Percentiles rank a stretch among this genome's conserved stretches.
These are phyloP conservation scores for Teinopalpus imperialis DNA, from an alignment of 2,888 invertebrate species.

Conservation along the genomic window DNA sequence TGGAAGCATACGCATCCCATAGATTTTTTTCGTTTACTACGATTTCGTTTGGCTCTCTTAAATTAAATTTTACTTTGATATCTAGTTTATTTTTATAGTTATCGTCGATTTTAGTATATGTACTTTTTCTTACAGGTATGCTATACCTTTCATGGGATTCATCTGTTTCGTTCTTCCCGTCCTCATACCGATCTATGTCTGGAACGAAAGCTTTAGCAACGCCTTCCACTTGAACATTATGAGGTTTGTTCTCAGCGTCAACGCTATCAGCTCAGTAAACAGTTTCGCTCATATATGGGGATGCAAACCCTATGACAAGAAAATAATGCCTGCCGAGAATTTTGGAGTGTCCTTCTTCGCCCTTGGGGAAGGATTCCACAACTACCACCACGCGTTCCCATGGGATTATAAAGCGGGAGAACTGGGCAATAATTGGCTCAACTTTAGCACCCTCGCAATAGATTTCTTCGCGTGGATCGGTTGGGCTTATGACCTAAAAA, in stretches of 20 bases:
- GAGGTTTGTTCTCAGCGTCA: conserved; percentile 80
- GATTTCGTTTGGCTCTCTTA: too few species aligned
- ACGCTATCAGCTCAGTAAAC: conserved; percentile 85
- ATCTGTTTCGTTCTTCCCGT: conserved; percentile 75
- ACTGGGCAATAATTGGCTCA: background rate
- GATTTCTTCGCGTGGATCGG: conserved; percentile 1
- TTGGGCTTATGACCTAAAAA: conserved; percentile 1
- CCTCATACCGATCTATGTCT: conserved; percentile 78
- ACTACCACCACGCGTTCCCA: conserved; percentile 45
- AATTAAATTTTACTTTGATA: too few species aligned
- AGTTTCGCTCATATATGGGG: conserved; percentile 83
- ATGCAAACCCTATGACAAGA: conserved; percentile 65
- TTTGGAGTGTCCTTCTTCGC: conserved; percentile 33
- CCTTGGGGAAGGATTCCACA: conserved; percentile 55
- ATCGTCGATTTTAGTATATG: too few species aligned
- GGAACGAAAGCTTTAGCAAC: conserved; percentile 77
- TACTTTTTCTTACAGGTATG: conserved; percentile 77
- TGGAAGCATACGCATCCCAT: too few species aligned
- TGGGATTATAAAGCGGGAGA: background rate
- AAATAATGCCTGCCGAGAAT: conserved; percentile 44
- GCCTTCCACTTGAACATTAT: conserved; percentile 69
- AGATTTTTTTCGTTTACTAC: too few species aligned
- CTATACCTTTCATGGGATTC: background rate
- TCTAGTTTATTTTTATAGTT: too few species aligned
- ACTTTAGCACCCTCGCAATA: background rate